A percentile compares a stretch with the other conserved stretches of the same genome.
These are phyloP conservation scores for Machimus atricapillus DNA, from an alignment of 2,888 invertebrate species.

Conservation along the genomic window DNA sequence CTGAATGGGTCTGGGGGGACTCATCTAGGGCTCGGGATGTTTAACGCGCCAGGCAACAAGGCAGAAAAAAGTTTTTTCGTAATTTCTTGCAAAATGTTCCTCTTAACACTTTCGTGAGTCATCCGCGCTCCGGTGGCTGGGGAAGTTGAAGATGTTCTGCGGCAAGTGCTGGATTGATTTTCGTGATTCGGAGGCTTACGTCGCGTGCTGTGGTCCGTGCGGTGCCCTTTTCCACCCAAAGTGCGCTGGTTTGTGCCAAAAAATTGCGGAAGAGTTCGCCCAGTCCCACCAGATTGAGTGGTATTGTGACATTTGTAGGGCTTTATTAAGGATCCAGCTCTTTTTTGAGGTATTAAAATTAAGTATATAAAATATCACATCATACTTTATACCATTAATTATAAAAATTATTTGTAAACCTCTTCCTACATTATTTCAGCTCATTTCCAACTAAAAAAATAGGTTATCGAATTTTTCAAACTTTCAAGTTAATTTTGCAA, in stretches of 20 bases:
- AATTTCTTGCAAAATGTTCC: slow-evolving; percentile 35
- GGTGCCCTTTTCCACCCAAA: slow-evolving; percentile 55
- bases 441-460: too few relatives aligned
- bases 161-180: slow-evolving; percentile 62
- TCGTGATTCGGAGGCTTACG: slow-evolving; percentile 51
- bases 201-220: slow-evolving; percentile 58
- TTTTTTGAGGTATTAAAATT: slow-evolving; percentile 57
- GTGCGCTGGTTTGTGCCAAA: slow-evolving; percentile 51
- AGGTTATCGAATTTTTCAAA: too few relatives aligned
- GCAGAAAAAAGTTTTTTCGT: slow-evolving; percentile 14
- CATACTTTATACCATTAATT: too few relatives aligned
- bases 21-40: slow-evolving; percentile 1
- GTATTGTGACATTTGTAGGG: slow-evolving; percentile 59
- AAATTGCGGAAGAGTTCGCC: slow-evolving; percentile 51
- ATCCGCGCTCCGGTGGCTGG: neutral
- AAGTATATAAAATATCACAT: too few relatives aligned
- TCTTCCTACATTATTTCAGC: too few relatives aligned
- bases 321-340: slow-evolving; percentile 58
- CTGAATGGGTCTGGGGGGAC: slow-evolving; percentile 36
- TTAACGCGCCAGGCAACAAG: slow-evolving; percentile 6
- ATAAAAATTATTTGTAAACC: too few relatives aligned
- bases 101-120: neutral
- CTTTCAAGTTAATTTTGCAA: too few relatives aligned
- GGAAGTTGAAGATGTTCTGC: slow-evolving; percentile 49
- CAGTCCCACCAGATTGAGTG: slow-evolving; percentile 54